Evolutionary conservation across 2,888 invertebrate species (phyloP).

Genomic region (Orchesellides sinensis): DNA sequence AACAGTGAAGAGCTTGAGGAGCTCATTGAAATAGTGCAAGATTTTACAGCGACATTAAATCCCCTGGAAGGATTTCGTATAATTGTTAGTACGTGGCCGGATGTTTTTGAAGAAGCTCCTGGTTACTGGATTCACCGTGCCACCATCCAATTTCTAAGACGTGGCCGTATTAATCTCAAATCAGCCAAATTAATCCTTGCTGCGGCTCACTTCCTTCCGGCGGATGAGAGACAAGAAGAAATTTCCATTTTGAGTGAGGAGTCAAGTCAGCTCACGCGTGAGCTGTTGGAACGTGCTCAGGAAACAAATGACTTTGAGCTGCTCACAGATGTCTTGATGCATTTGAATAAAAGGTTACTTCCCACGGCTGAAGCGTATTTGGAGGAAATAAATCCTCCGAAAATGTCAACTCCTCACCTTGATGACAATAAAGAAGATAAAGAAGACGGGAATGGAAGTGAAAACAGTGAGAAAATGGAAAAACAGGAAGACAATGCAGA

Average conservation of each 20-base stretch:
- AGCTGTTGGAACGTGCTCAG: slow-evolving; percentile 47
- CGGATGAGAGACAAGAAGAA: slow-evolving; percentile 48
- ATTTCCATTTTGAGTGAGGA: slow-evolving; percentile 38
- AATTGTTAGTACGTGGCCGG: slow-evolving; percentile 64
- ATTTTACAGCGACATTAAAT: slow-evolving; percentile 39
- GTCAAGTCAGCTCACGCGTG: slow-evolving; percentile 14
- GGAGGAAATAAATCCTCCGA: slow-evolving; percentile 31
- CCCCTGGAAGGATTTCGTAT: slow-evolving; percentile 64
- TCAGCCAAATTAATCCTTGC: slow-evolving; percentile 63
- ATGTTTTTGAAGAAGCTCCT: slow-evolving; percentile 52
- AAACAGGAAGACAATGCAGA: background rate
- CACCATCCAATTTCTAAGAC: slow-evolving; percentile 42
- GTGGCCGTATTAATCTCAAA: slow-evolving; percentile 40
- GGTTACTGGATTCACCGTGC: slow-evolving; percentile 58
- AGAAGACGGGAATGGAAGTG: background rate
- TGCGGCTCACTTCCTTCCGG: slow-evolving; percentile 62
- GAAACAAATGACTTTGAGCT: slow-evolving; percentile 67
- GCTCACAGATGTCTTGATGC: slow-evolving; percentile 53
- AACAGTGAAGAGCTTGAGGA: slow-evolving; percentile 59
- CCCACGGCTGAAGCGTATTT: slow-evolving; percentile 51
- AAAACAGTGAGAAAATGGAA: background rate
- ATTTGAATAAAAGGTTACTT: slow-evolving; percentile 47
- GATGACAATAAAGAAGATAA: background rate
- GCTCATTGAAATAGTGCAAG: slow-evolving; percentile 63
- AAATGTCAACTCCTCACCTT: background rate